Percentiles rank a stretch among this genome's conserved stretches.
Conservation (phyloP, 2,888 invertebrate genomes). For the Athalia rosae region DNA sequence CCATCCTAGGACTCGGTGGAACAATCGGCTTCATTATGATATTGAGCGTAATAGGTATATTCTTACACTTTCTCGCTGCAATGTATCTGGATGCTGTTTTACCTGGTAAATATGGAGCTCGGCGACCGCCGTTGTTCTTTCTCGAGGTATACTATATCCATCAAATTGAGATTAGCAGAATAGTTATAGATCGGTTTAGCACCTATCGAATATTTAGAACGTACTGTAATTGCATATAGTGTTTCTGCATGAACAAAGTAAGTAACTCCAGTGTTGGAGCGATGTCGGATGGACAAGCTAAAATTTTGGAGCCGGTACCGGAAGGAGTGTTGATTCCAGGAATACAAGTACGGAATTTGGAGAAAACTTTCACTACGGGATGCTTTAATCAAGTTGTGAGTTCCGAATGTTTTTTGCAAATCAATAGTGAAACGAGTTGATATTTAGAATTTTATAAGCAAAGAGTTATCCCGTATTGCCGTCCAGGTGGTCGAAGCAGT, state of each 20-base stretch:
- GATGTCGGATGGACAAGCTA: constrained; percentile 59
- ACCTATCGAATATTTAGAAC: neutral
- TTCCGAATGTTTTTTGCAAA: too few species aligned
- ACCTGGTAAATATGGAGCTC: constrained; percentile 91
- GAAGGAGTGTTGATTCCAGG: constrained; percentile 65
- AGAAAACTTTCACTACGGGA: constrained; percentile 68
- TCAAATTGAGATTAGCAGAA: neutral
- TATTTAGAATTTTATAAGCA: neutral
- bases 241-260: neutral
- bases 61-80: constrained; percentile 84
- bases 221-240: neutral
- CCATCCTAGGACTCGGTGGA: constrained; percentile 56
- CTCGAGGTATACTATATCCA: constrained; percentile 59
- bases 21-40: constrained; percentile 81
- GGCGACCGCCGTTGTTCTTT: constrained; percentile 86
- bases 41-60: constrained; percentile 82
- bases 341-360: constrained; percentile 75
- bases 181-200: neutral
- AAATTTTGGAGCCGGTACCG: constrained; percentile 68
- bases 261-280: constrained; percentile 12
- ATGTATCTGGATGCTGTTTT: constrained; percentile 90
- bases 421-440: too few species aligned
- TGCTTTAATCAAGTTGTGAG: constrained; percentile 6
- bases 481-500: constrained; percentile 65
- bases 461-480: constrained; percentile 12